Evolutionary conservation across 2,797 vertebrate species (phyloP).

Genomic region (Vespertilio murinus): DNA sequence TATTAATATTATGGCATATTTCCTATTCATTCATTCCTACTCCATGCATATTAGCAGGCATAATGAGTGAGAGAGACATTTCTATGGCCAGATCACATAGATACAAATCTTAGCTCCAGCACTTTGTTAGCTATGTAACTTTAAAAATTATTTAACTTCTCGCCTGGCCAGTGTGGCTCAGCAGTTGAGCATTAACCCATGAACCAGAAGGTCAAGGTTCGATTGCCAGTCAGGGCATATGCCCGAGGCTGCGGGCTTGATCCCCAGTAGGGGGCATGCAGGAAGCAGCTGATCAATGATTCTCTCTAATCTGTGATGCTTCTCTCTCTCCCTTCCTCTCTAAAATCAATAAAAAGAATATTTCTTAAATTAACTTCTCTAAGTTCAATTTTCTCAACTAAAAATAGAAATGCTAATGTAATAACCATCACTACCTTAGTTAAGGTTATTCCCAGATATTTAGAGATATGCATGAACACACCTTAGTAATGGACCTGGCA

Average conservation of each 20-base stretch:
- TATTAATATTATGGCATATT: neutral
- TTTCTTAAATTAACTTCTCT: neutral
- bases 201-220: no score
- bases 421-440: neutral
- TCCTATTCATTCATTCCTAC: neutral
- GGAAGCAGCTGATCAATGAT: no score
- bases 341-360: no score
- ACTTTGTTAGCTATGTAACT: slow-evolving; percentile 6
- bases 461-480: neutral
- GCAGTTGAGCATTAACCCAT: no score
- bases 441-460: slow-evolving; percentile 13
- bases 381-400: slow-evolving; percentile 36
- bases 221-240: no score
- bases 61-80: neutral
- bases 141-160: slow-evolving; percentile 9
- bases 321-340: no score
- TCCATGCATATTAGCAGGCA: neutral
- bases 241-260: no score
- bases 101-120: slow-evolving; percentile 34
- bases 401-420: neutral
- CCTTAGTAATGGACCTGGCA: neutral
- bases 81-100: neutral
- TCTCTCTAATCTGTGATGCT: no score
- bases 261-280: no score
- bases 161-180: neutral